phyloP scores from a whole-genome alignment of 2,888 invertebrate species.

The Pachliopta kotzebuea region DNA sequence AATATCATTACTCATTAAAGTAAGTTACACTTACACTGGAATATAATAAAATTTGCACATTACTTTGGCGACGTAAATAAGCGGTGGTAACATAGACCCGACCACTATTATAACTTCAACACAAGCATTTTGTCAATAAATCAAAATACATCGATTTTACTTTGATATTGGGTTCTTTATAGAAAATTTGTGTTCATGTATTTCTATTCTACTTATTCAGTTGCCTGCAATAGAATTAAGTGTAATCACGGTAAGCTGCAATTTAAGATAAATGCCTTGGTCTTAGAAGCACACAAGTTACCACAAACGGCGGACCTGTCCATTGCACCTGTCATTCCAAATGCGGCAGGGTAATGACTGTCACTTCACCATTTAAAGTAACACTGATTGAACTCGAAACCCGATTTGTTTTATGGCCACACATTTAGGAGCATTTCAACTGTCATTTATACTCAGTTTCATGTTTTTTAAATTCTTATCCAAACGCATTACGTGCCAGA shows the following conservation, averaged over 20 bases:
- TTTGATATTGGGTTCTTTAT: too few relatives aligned
- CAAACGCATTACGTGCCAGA: not conserved
- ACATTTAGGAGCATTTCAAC: constrained; percentile 1
- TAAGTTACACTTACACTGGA: too few relatives aligned
- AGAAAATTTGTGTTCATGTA: not conserved
- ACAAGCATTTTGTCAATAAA: not conserved
- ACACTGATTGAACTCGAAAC: constrained; percentile 24
- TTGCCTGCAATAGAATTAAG: constrained; percentile 4
- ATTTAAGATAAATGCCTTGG: constrained; percentile 13
- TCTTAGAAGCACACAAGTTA: constrained; percentile 9
- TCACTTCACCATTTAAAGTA: constrained; percentile 19
- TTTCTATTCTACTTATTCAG: constrained; percentile 6
- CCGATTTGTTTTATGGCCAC: constrained; percentile 9
- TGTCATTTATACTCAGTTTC: not conserved
- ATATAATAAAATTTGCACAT: too few relatives aligned
- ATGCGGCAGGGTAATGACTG: constrained; percentile 23
- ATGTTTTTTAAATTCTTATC: not conserved
- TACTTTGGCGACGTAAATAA: too few relatives aligned
- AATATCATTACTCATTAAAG: too few relatives aligned
- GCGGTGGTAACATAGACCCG: too few relatives aligned
- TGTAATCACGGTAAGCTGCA: constrained; percentile 12
- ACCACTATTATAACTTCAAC: too few relatives aligned
- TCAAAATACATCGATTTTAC: not conserved
- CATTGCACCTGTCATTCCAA: constrained; percentile 24
- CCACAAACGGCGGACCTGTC: constrained; percentile 18